phyloP scores from a whole-genome alignment of 2,113 vertebrate species.

The Cavia porcellus region DNA sequence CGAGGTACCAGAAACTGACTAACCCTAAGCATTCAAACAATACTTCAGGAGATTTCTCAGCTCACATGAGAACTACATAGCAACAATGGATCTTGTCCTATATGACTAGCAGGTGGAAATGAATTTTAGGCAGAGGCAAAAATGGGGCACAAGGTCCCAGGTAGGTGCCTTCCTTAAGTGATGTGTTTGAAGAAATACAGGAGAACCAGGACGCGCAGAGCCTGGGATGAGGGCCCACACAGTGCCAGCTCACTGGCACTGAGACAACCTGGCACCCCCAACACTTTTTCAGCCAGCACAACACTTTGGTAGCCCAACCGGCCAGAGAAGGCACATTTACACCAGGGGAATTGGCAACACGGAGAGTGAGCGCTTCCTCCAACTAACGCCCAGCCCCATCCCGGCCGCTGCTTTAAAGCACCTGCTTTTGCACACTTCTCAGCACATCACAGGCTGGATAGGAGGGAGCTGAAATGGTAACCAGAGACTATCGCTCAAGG shows the following conservation, averaged over 20 bases:
- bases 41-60: background rate
- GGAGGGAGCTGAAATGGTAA: background rate
- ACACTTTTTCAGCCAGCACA: background rate
- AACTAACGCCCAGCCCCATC: background rate
- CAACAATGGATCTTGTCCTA: background rate
- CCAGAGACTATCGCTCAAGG: background rate
- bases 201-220: background rate
- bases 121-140: background rate
- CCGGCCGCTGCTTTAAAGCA: background rate
- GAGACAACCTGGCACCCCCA: background rate
- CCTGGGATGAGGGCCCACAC: background rate
- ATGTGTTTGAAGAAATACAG: background rate
- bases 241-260: too few species aligned
- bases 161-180: background rate
- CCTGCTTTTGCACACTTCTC: background rate
- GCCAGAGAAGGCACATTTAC: background rate
- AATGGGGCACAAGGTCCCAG: background rate
- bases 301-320: background rate
- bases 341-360: background rate
- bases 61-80: background rate
- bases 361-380: background rate
- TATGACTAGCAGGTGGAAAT: background rate
- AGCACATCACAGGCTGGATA: background rate
- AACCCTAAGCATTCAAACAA: background rate
- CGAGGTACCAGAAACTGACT: background rate